Evolutionary conservation across 2,797 vertebrate species (phyloP), one percentile per base, ranked within the genome.

Genomic region (Diglossa cyanea): DNA sequence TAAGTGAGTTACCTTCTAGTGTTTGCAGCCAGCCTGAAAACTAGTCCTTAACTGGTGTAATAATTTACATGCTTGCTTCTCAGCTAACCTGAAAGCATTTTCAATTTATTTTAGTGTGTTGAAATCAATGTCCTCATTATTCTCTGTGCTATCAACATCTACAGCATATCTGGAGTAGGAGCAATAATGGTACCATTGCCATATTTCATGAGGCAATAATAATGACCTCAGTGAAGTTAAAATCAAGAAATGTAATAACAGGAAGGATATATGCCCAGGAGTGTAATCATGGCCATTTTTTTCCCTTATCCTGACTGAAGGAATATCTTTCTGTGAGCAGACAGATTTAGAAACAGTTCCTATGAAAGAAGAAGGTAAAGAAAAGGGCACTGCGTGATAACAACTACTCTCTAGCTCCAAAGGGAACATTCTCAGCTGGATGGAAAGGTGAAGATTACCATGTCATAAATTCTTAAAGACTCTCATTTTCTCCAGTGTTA

Each of bases 201-300:
- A 16, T 92, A 53, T 84, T 96, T 97, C 95, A 94, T 91, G 74
- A 86, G 67, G 71, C 77, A 93, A 90, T 95, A 95, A 91, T 91
- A 85, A 93, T 92, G 63, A 91, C 88, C 79, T 20, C n/a, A 61
- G 62, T 25, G 75, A 94, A 94, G 77, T 85, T 80, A 94, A 97
- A 94, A 86, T 60, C 77, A 95, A 90, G 42, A 31, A 25, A 76
- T 47, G 31, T 61, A 93, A 90, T 93, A 94, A 96, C 96, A 74
- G 31, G 65, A 91, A 96, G 63, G 39, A 89, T 90, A 83, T 92
- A 93, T 85, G 21, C 58, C 66, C 62, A 90, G 42, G 53, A 92
- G 87, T 88, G 70, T 81, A 88, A 96, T 93, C 65, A 24, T n/a
- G 45, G 62, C 23, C 30, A 75, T 93, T 96, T 92, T 89, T 89